These are phyloP conservation scores for Hartigia nigra DNA, from an alignment of 2,888 invertebrate species.

Conservation along the genomic window DNA sequence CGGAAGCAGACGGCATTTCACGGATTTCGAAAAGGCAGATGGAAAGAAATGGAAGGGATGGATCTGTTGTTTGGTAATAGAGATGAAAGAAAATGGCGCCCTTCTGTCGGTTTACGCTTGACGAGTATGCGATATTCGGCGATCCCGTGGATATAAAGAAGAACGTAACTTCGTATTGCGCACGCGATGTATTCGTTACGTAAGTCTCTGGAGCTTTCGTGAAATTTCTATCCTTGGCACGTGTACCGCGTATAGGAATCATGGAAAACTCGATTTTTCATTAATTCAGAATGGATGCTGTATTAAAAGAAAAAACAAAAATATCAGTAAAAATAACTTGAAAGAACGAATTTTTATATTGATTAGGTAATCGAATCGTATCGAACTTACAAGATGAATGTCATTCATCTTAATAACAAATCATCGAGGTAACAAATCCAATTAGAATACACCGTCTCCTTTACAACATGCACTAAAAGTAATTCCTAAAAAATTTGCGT, in stretches of 20 bases:
- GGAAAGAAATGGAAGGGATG: not conserved
- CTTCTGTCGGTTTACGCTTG: not conserved
- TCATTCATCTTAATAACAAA: not conserved
- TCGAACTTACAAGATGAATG: not conserved
- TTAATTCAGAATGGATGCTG: not conserved
- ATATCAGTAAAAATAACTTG: not conserved
- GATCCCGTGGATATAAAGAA: not conserved
- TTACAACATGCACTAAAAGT: not conserved
- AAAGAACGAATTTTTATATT: not conserved
- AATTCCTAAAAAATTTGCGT: not conserved
- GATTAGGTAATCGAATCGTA: not conserved
- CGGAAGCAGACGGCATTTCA: not conserved
- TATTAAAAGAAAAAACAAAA: too few relatives aligned
- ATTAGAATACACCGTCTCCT: not conserved
- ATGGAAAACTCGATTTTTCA: not conserved
- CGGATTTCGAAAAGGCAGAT: not conserved
- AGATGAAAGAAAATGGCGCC: not conserved
- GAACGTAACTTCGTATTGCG: not conserved
- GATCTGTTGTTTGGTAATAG: not conserved
- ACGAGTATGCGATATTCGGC: not conserved
- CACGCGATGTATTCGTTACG: not conserved
- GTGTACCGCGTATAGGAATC: not conserved
- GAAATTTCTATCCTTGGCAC: not conserved
- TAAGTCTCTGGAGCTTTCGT: not conserved
- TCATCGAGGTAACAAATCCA: not conserved